Evolutionary conservation across 2,113 vertebrate genomes (phyloP).

Genomic region (Nothocercus nigrocapillus): DNA sequence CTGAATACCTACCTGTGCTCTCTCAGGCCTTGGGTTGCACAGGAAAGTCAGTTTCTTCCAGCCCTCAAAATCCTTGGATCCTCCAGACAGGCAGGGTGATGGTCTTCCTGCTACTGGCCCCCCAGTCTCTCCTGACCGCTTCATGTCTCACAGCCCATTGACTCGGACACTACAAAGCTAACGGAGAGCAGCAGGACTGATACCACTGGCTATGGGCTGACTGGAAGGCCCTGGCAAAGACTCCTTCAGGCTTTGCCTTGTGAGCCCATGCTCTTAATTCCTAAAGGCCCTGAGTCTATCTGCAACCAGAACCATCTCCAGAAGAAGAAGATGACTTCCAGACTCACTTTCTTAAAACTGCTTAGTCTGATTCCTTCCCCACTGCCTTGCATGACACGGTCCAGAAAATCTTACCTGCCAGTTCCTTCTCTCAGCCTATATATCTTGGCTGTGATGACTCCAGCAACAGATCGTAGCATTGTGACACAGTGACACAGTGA

Average conservation of each 20-base stretch:
- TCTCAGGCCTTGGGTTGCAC: neutral
- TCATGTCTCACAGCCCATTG: neutral
- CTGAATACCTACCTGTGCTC: fast-evolving
- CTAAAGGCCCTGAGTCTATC: neutral
- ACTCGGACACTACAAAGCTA: neutral
- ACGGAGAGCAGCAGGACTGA: neutral
- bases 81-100: neutral
- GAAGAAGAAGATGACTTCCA: neutral
- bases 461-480: neutral
- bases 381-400: neutral
- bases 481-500: neutral
- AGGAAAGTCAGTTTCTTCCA: neutral
- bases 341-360: neutral
- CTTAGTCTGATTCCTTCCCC: neutral
- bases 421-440: neutral
- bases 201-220: neutral
- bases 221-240: neutral
- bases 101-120: neutral
- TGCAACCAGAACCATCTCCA: neutral
- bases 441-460: neutral
- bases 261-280: neutral
- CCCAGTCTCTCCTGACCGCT: neutral
- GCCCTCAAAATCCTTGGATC: neutral
- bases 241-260: neutral
- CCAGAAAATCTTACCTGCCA: neutral